These are phyloP conservation scores for Plumapathes pennacea DNA, from an alignment of 92 coral and sea anemone genomes.

Conservation along the genomic window DNA sequence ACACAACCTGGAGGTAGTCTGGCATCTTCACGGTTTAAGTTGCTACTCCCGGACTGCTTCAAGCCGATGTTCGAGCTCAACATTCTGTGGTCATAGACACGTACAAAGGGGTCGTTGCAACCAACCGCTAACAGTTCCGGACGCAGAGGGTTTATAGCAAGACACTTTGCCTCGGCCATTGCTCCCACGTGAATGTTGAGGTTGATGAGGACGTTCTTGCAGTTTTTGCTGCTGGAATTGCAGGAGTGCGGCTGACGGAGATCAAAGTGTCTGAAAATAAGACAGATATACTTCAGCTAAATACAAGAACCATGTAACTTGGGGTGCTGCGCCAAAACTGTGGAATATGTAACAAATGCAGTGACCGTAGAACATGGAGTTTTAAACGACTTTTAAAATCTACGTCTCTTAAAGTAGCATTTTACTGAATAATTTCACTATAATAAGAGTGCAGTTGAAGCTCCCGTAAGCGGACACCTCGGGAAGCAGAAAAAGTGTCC, in stretches of 20 bases:
- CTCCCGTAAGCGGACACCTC: too few relatives aligned
- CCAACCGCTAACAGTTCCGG: conserved; percentile 93
- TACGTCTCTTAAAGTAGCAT: too few relatives aligned
- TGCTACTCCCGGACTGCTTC: conserved; percentile 14
- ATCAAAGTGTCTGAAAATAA: conserved; percentile 80
- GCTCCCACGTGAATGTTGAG: conserved; percentile 83
- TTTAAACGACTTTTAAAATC: too few relatives aligned
- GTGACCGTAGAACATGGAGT: too few relatives aligned
- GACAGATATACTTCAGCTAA: background rate
- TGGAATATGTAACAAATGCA: too few relatives aligned
- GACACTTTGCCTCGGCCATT: conserved; percentile 91
- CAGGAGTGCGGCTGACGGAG: conserved; percentile 92
- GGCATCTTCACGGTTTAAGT: conserved; percentile 49
- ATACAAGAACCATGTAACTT: too few relatives aligned
- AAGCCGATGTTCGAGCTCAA: conserved; percentile 53
- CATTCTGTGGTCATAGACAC: conserved; percentile 95
- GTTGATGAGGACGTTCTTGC: conserved; percentile 87
- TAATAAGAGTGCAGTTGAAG: too few relatives aligned
- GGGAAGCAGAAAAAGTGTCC: too few relatives aligned
- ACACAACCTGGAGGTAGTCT: conserved; percentile 85
- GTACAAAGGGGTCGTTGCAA: conserved; percentile 93
- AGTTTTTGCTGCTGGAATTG: conserved; percentile 81
- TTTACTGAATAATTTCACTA: too few relatives aligned
- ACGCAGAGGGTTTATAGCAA: conserved; percentile 85
- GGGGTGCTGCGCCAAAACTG: too few relatives aligned